Evolutionary conservation across 2,888 invertebrate species (phyloP).

Genomic region (Sesia apiformis): DNA sequence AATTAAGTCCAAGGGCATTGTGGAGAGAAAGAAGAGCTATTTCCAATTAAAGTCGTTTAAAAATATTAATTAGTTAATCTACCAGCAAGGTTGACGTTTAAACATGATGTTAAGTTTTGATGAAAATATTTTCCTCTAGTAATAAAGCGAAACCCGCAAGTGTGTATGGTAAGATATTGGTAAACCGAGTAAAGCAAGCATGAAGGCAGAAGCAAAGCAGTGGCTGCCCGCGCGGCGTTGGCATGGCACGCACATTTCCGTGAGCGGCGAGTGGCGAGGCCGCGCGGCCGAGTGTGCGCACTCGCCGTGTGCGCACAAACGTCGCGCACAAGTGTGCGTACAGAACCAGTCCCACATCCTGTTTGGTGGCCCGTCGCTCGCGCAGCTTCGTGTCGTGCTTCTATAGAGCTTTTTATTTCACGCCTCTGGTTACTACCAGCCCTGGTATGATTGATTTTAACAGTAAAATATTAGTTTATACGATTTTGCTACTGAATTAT

Average conservation of each 20-base stretch:
- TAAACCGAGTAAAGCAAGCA: slow-evolving; percentile 21
- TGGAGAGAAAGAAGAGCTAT: too few relatives aligned
- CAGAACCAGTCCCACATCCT: slow-evolving; percentile 73
- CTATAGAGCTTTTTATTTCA: slow-evolving; percentile 69
- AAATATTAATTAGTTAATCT: too few relatives aligned
- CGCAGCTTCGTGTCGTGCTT: slow-evolving; percentile 51
- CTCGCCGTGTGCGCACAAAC: slow-evolving; percentile 17
- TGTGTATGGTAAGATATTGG: slow-evolving; percentile 1
- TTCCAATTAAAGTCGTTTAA: too few relatives aligned
- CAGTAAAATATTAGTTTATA: not conserved
- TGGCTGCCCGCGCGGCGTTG: slow-evolving; percentile 17
- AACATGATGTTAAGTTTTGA: too few relatives aligned
- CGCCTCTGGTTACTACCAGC: slow-evolving; percentile 35
- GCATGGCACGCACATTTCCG: slow-evolving; percentile 65
- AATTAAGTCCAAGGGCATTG: too few relatives aligned
- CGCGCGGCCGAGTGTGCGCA: slow-evolving; percentile 45
- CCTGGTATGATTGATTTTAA: not conserved
- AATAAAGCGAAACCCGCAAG: too few relatives aligned
- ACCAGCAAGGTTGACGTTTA: too few relatives aligned
- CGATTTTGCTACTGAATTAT: not conserved
- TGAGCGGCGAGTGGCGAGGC: slow-evolving; percentile 55
- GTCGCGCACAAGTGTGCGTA: slow-evolving; percentile 33
- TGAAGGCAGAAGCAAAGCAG: slow-evolving; percentile 20
- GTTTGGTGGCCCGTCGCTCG: slow-evolving; percentile 63
- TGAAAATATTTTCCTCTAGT: too few relatives aligned